Conservation (phyloP, 2,888 invertebrate genomes). For the Callimorpha dominula region DNA sequence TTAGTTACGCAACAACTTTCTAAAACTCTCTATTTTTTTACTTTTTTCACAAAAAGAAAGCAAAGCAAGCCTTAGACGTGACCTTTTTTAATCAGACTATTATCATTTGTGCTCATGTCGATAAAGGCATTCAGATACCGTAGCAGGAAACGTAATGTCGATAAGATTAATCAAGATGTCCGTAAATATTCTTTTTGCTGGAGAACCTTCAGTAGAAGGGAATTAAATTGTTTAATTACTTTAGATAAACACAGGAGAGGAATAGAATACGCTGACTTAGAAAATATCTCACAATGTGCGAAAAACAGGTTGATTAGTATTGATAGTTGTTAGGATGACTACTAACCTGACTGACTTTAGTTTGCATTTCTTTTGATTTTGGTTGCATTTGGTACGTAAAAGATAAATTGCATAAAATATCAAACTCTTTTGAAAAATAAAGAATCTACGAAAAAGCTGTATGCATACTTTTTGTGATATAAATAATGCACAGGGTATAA, state of each 20-base stretch:
- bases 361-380: no score
- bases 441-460: neutral
- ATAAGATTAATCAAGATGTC: conserved; percentile 72
- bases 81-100: conserved; percentile 79
- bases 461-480: neutral
- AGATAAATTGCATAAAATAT: neutral
- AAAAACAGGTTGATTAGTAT: no score
- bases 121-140: conserved; percentile 61
- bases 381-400: neutral
- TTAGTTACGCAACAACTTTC: conserved; percentile 41
- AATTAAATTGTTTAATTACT: neutral
- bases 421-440: neutral
- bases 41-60: conserved; percentile 39
- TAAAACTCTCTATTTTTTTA: conserved; percentile 52
- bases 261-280: neutral
- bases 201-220: neutral
- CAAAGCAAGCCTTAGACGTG: conserved; percentile 65
- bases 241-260: neutral
- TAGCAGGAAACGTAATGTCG: conserved; percentile 45
- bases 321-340: no score
- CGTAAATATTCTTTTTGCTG: conserved; percentile 63
- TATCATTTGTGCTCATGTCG: conserved; percentile 72
- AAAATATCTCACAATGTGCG: neutral
- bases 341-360: no score
- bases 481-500: conserved; percentile 9